Base-by-base conservation (phyloP, 1,140 invertebrate genomes). In the Listronotus bonariensis region DNA sequence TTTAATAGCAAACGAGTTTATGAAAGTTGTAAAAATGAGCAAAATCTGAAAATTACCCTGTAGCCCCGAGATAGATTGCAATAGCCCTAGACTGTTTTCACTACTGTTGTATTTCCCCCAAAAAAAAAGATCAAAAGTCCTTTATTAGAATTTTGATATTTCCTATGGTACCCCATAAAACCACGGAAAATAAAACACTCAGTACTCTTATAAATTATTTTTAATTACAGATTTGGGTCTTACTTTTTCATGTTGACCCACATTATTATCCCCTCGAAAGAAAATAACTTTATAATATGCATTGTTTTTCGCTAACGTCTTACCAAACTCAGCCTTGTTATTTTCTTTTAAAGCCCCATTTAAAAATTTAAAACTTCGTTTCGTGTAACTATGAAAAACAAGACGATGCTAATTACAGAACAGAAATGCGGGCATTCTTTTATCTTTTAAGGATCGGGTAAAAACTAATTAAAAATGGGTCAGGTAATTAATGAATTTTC, bases 391-490 rank as follows among this genome's bases (percentile, higher is more conserved):
- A 48, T 48, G 17, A 36, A 43, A 18, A 43, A 43, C 18, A 48
- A 48, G 45, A 48, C 10, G 45, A 48, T 48, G 15, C 18, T 48
- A 48, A 48, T 48, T 48, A 48, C 45, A 48, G 45, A 1, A 48
- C 45, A 48, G 45, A 48, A 48, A 48, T 48, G 45, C 45, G 45
- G 45, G 45, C 45, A 48, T 48, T 48, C 45, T 48, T 48, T 48
- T 48, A 48, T 48, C 45, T 26, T 18, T 48, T 48, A 18, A 20
- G 18, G 12, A 48, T 6, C 8, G 5, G 18, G 8, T 48, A 26
- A 48, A 48, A 48, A 48, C 45, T 48, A 48, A 48, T 48, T 48
- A 48, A 26, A 26, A 20, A 43, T 48, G 45, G 18, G 6, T 48
- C 12, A 26, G 45, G 18, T 48, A 10, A 48, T 48, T 48, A 48